Evolutionary conservation across 2,888 invertebrate genomes (phyloP).

Genomic region (Plutella xylostella): DNA sequence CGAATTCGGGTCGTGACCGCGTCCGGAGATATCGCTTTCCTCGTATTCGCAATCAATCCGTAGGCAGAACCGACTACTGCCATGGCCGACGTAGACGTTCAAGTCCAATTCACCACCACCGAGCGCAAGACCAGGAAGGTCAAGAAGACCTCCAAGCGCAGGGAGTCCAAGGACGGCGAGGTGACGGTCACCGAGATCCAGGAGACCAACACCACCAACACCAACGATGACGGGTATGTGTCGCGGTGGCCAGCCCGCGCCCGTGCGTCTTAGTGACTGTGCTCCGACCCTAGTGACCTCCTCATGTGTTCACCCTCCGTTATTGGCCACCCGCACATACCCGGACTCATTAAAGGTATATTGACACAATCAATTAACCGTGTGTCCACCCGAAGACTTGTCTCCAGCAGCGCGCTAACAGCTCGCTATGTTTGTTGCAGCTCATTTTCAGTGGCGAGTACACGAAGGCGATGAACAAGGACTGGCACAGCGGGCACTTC

Average conservation of each 20-base stretch:
- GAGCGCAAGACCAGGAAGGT: conserved; percentile 94
- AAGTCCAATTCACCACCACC: conserved; percentile 87
- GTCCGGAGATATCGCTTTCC: conserved; percentile 54
- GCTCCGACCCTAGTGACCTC: conserved; percentile 36
- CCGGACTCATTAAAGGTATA: conserved; percentile 66
- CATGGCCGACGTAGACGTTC: conserved; percentile 94
- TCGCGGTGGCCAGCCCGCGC: conserved; percentile 68
- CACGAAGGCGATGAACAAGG: conserved; percentile 99
- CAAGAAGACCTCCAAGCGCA: conserved; percentile 83
- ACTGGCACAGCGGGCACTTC: conserved; percentile 99
- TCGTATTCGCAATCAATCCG: conserved; percentile 29
- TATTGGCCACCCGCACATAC: conserved; percentile 67
- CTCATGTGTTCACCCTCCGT: conserved; percentile 22
- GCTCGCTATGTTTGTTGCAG: conserved; percentile 69
- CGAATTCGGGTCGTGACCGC: conserved; percentile 70
- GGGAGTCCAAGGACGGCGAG: conserved; percentile 80
- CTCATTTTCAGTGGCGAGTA: conserved; percentile 99
- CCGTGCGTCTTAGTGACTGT: conserved; percentile 37
- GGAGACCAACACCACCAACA: conserved; percentile 73
- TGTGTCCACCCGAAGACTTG: not conserved
- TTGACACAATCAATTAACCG: conserved; percentile 12
- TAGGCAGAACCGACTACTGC: conserved; percentile 32
- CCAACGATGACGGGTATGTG: conserved; percentile 88
- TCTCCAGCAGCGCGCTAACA: not conserved
- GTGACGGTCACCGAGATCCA: conserved; percentile 86